A percentile compares a stretch with the other conserved stretches of the same genome.
phyloP scores from a whole-genome alignment of 2,797 vertebrate species.

The Microchirus variegatus region DNA sequence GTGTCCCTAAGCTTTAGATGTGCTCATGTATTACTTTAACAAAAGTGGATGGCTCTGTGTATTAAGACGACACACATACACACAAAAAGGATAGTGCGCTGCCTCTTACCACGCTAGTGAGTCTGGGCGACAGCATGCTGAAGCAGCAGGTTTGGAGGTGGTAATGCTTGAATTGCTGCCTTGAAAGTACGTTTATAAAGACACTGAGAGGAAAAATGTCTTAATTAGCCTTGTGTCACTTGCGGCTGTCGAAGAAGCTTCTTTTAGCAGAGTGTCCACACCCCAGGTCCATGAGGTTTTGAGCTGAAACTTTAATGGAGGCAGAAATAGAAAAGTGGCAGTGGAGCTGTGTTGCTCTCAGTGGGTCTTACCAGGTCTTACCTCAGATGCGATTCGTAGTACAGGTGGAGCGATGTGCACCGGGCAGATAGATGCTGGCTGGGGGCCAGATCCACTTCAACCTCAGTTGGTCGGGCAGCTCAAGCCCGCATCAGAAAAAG shows the following conservation, averaged over 20 bases:
- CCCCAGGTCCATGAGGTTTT: conserved; percentile 50
- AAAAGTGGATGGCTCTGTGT: conserved; percentile 65
- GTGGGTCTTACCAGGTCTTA: conserved; percentile 60
- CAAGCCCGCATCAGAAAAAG: conserved; percentile 64
- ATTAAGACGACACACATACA: conserved; percentile 68
- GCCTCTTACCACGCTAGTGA: conserved; percentile 50
- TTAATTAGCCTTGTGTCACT: conserved; percentile 67
- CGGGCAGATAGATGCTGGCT: conserved; percentile 59
- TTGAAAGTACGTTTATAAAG: conserved; percentile 59
- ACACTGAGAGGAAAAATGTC: conserved; percentile 49
- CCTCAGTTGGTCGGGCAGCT: conserved; percentile 72
- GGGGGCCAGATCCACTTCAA: conserved; percentile 71
- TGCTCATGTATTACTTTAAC: conserved; percentile 71
- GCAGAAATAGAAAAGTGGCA: conserved; percentile 62
- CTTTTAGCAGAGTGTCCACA: conserved; percentile 50
- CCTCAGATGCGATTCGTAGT: conserved; percentile 63
- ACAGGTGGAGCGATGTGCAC: conserved; percentile 64
- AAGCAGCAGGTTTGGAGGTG: conserved; percentile 72
- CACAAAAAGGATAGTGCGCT: conserved; percentile 57
- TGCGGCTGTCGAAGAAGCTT: conserved; percentile 27
- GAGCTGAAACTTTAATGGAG: conserved; percentile 57
- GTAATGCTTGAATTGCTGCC: conserved; percentile 49
- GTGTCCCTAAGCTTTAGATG: conserved; percentile 71
- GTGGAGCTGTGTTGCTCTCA: conserved; percentile 47
- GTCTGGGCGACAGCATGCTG: conserved; percentile 60